These are phyloP conservation scores for Leucozona laternaria DNA, from an alignment of 2,888 invertebrate species.

Conservation along the genomic window DNA sequence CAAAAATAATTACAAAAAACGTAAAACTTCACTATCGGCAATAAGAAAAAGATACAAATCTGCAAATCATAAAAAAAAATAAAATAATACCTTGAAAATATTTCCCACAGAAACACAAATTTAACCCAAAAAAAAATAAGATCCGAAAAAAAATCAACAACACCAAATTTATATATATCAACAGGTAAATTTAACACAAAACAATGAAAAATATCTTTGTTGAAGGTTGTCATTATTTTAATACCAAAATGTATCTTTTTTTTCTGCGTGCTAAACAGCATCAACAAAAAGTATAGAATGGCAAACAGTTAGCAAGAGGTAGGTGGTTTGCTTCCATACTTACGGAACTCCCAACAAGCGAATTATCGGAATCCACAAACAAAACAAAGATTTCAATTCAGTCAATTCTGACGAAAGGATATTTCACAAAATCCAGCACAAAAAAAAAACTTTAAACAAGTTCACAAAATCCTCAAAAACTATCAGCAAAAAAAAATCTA, in stretches of 20 bases:
- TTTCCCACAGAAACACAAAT: constrained; percentile 60
- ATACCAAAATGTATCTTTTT: constrained; percentile 7
- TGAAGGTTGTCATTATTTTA: constrained; percentile 56
- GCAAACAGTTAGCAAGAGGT: constrained; percentile 21
- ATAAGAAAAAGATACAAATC: constrained; percentile 62
- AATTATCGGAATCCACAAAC: constrained; percentile 75
- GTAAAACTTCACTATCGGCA: constrained; percentile 25
- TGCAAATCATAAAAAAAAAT: constrained; percentile 39
- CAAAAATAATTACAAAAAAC: constrained; percentile 27
- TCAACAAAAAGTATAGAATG: background rate
- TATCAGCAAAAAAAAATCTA: constrained; percentile 17
- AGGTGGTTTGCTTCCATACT: constrained; percentile 28
- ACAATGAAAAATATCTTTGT: constrained; percentile 74
- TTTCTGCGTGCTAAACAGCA: constrained; percentile 48
- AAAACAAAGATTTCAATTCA: constrained; percentile 72
- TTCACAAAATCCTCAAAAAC: constrained; percentile 46
- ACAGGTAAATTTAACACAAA: constrained; percentile 68
- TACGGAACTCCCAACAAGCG: constrained; percentile 69
- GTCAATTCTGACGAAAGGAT: constrained; percentile 71
- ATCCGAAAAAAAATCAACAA: background rate
- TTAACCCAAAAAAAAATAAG: constrained; percentile 28
- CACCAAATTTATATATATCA: constrained; percentile 43
- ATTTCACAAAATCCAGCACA: constrained; percentile 57
- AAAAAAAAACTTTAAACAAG: constrained; percentile 48
- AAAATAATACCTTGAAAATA: constrained; percentile 31